Percentiles rank a stretch among this genome's conserved stretches.
These are phyloP conservation scores for Drosophila malerkotliana DNA, from an alignment of 1,140 invertebrate species.

Conservation along the genomic window DNA sequence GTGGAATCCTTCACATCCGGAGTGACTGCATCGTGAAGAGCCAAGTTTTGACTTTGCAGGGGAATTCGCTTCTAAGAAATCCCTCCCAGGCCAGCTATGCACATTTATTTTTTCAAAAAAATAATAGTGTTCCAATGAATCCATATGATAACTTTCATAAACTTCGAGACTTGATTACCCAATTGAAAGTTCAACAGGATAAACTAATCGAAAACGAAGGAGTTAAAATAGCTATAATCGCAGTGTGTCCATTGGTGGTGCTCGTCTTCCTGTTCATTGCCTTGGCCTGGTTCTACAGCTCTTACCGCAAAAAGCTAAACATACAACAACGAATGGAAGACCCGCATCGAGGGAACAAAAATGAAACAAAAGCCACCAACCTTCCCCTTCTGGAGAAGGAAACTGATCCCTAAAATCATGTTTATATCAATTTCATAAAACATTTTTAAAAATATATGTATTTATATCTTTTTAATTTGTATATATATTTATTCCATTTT, in stretches of 20 bases:
- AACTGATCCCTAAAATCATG: not conserved
- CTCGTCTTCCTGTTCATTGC: not conserved
- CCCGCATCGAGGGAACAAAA: too few species aligned
- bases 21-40: conserved; percentile 23
- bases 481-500: too few species aligned
- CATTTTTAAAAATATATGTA: too few species aligned
- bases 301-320: conserved; percentile 1
- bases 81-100: conserved; percentile 8
- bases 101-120: not conserved
- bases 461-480: too few species aligned
- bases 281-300: conserved; percentile 13
- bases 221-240: conserved; percentile 3
- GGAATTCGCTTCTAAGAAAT: conserved; percentile 1
- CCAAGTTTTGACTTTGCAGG: not conserved
- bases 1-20: conserved; percentile 14
- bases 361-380: not conserved
- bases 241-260: not conserved
- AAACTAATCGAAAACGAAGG: not conserved
- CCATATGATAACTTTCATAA: not conserved
- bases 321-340: not conserved
- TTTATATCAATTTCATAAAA: not conserved
- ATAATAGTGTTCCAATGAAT: not conserved
- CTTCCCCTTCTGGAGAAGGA: conserved; percentile 25
- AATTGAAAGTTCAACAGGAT: not conserved
- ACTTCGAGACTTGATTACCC: not conserved